phyloP scores from a whole-genome alignment of 2,113 vertebrate genomes.

The Hippolais icterina region DNA sequence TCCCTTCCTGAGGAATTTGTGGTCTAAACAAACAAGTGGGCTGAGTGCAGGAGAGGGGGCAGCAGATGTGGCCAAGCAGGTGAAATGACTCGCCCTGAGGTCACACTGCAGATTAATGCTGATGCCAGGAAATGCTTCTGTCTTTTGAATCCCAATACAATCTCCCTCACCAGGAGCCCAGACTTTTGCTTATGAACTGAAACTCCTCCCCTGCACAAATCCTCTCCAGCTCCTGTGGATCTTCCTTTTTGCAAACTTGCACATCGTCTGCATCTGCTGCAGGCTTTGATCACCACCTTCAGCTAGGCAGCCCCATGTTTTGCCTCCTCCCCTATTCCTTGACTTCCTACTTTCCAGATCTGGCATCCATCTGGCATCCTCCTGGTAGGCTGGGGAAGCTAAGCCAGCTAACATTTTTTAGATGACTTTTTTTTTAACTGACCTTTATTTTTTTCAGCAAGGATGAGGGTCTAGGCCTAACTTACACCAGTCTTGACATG shows the following conservation, averaged over 20 bases:
- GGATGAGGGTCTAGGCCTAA: not conserved
- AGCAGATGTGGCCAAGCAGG: not conserved
- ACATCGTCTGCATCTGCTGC: fast-evolving
- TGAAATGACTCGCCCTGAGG: not conserved
- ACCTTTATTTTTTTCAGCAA: not conserved
- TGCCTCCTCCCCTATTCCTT: not conserved
- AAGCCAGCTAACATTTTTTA: not conserved
- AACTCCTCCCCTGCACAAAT: not conserved
- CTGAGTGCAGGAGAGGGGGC: not conserved
- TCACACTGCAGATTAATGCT: not conserved
- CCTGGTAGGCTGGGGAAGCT: not conserved
- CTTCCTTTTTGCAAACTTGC: not conserved
- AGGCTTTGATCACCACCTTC: not conserved
- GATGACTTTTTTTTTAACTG: not conserved
- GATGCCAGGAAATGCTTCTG: not conserved
- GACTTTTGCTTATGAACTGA: not conserved
- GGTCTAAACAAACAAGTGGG: not conserved
- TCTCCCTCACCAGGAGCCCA: not conserved
- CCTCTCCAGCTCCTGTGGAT: fast-evolving
- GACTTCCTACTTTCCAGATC: not conserved
- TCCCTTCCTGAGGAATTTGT: not conserved
- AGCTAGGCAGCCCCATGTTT: not conserved
- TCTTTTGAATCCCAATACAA: not conserved
- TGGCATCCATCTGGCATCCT: not conserved
- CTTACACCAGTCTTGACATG: not conserved